Conservation (phyloP, 2,797 vertebrate species). For the Malurus leucopterus region DNA sequence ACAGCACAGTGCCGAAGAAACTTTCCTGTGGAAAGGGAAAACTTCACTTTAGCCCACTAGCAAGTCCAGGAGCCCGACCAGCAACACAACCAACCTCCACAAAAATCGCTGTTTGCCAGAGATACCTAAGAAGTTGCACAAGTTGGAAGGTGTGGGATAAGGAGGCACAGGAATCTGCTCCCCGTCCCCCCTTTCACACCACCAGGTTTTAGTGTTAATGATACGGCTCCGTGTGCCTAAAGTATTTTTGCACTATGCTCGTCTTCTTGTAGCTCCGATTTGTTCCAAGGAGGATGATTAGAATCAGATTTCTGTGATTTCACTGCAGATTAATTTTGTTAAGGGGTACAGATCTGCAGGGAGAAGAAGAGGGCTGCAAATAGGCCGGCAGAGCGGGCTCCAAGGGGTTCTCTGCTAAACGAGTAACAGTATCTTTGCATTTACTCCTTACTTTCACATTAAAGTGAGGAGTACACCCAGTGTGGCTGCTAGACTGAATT, state of each 20-base stretch:
- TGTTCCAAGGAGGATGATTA: conserved; percentile 1
- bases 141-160: neutral
- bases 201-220: conserved; percentile 32
- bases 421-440: neutral
- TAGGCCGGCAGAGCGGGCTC: neutral
- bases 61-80: neutral
- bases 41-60: neutral
- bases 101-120: neutral
- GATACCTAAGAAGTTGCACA: neutral
- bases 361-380: neutral
- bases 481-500: neutral
- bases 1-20: neutral
- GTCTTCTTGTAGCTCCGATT: neutral
- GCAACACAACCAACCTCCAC: neutral
- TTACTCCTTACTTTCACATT: neutral
- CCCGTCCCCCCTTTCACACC: neutral
- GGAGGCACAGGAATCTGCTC: neutral
- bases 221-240: neutral
- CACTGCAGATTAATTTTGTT: conserved; percentile 36
- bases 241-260: conserved; percentile 36
- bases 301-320: conserved; percentile 55
- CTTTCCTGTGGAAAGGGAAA: neutral
- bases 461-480: no score
- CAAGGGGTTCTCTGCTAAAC: neutral
- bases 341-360: neutral